Conservation (phyloP, 1,140 invertebrate genomes). For the Carposina sasakii region DNA sequence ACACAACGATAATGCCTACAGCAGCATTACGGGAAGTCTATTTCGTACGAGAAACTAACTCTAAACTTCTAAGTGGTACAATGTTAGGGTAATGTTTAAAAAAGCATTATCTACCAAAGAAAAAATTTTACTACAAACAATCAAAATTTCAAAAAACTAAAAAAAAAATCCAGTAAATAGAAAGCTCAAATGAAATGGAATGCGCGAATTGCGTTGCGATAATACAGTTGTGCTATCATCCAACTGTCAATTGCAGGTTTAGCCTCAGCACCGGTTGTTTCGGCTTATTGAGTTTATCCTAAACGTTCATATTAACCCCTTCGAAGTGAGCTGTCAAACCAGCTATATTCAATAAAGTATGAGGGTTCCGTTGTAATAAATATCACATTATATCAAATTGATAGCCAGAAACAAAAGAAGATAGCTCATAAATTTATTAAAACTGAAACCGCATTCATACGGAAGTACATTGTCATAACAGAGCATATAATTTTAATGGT, state of each 20-base stretch:
- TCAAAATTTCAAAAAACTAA: too few relatives aligned
- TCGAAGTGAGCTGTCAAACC: slow-evolving; percentile 66
- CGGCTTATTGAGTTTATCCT: slow-evolving; percentile 69
- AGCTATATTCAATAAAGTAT: slow-evolving; percentile 58
- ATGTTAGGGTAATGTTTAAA: too few relatives aligned
- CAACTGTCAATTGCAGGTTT: slow-evolving; percentile 66
- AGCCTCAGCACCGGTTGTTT: slow-evolving; percentile 66
- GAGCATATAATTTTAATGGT: slow-evolving; percentile 60
- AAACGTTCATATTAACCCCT: slow-evolving; percentile 70
- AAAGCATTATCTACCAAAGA: too few relatives aligned
- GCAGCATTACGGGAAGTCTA: too few relatives aligned
- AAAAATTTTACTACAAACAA: too few relatives aligned
- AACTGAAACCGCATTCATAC: slow-evolving; percentile 42
- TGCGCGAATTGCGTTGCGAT: slow-evolving; percentile 1
- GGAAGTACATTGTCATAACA: slow-evolving; percentile 57
- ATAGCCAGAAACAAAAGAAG: slow-evolving; percentile 56
- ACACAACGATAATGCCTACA: too few relatives aligned
- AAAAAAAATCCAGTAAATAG: too few relatives aligned
- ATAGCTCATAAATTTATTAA: slow-evolving; percentile 53
- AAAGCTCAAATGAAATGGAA: too few relatives aligned
- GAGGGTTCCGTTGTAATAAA: slow-evolving; percentile 46
- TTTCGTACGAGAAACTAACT: too few relatives aligned
- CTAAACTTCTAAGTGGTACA: too few relatives aligned
- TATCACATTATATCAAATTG: slow-evolving; percentile 49
- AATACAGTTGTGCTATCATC: slow-evolving; percentile 47